phyloP scores from a whole-genome alignment of 2,113 vertebrate species.

The Sarotherodon lohbergeri region DNA sequence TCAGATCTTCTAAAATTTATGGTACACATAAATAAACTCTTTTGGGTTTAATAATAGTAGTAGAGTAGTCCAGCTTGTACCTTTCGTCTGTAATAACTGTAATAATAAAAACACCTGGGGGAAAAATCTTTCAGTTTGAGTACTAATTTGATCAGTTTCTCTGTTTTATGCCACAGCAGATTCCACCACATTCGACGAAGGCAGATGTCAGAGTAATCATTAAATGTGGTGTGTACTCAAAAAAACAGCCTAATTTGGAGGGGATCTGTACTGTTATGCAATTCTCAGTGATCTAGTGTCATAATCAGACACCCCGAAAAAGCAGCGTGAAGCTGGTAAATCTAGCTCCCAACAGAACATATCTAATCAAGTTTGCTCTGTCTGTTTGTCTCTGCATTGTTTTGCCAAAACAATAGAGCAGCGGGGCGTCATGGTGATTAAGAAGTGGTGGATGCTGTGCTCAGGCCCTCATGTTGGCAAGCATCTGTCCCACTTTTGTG shows the following conservation, averaged over 20 bases:
- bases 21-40: neutral
- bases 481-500: conserved; percentile 31
- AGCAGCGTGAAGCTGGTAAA: neutral
- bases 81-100: neutral
- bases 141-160: neutral
- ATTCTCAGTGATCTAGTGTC: neutral
- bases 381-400: conserved; percentile 27
- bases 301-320: neutral
- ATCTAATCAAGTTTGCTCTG: conserved; percentile 38
- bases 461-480: conserved; percentile 33
- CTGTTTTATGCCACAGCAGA: neutral
- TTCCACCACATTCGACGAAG: neutral
- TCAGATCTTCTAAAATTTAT: neutral
- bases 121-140: neutral
- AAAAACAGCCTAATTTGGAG: neutral
- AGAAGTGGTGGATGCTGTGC: conserved; percentile 27
- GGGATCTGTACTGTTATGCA: neutral
- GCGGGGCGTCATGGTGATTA: conserved; percentile 53
- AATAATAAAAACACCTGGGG: neutral
- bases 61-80: neutral
- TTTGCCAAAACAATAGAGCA: conserved; percentile 30
- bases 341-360: conserved; percentile 20
- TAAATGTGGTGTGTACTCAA: neutral
- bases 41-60: neutral
- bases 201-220: neutral